Evolutionary conservation across 2,888 invertebrate genomes (phyloP).

Genomic region (Nowickia ferox): DNA sequence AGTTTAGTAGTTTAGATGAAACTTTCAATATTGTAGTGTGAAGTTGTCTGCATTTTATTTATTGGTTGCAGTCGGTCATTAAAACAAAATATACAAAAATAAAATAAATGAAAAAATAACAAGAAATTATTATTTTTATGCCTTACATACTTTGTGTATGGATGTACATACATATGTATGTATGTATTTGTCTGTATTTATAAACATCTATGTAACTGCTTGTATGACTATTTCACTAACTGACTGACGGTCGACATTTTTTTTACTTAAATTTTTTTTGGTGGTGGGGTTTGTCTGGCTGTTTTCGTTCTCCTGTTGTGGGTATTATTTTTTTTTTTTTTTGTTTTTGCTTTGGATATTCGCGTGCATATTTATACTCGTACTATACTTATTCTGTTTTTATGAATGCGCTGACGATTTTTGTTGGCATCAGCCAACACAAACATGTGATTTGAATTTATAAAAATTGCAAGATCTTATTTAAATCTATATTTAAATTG

Average conservation of each 20-base stretch:
- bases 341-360: constrained; percentile 46
- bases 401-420: constrained; percentile 72
- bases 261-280: background rate
- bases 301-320: constrained; percentile 53
- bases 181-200: background rate
- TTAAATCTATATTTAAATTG: constrained; percentile 69
- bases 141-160: background rate
- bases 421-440: constrained; percentile 68
- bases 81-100: constrained; percentile 40
- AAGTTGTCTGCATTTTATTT: constrained; percentile 51
- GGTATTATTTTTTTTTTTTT: constrained; percentile 42
- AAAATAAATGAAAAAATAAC: background rate
- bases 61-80: constrained; percentile 54
- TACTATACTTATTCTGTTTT: constrained; percentile 30
- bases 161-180: background rate
- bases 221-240: constrained; percentile 18
- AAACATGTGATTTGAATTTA: constrained; percentile 72
- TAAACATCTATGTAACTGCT: background rate
- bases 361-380: constrained; percentile 65
- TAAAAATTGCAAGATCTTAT: constrained; percentile 71
- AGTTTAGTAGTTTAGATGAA: background rate
- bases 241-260: constrained; percentile 10
- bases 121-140: constrained; percentile 51
- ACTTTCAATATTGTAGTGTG: constrained; percentile 25
- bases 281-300: constrained; percentile 28